Percentiles rank a stretch among this genome's conserved stretches.
phyloP scores from a whole-genome alignment of 2,888 invertebrate species.

The Diaprepes abbreviatus region DNA sequence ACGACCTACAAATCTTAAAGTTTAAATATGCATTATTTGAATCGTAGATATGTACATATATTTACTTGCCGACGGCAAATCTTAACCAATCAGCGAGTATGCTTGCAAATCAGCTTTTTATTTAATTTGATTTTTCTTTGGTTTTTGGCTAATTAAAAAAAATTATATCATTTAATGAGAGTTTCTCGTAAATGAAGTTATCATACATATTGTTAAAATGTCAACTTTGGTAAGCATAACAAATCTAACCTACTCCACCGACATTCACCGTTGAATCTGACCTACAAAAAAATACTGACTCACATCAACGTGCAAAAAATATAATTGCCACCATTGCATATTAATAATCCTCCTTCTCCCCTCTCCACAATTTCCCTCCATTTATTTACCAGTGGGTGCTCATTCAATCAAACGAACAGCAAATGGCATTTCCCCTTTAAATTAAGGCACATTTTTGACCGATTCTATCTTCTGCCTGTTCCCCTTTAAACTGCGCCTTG shows the following conservation, averaged over 20 bases:
- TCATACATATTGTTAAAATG: no score
- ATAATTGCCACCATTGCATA: slow-evolving; percentile 31
- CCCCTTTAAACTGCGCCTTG: slow-evolving; percentile 57
- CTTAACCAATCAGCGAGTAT: no score
- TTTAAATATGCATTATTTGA: no score
- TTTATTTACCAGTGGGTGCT: slow-evolving; percentile 37
- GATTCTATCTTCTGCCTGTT: slow-evolving; percentile 48
- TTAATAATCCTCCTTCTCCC: slow-evolving; percentile 27
- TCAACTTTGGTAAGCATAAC: slow-evolving; percentile 15
- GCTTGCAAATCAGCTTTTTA: no score
- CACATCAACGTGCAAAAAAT: slow-evolving; percentile 22
- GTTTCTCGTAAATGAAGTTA: no score
- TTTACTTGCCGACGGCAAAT: no score
- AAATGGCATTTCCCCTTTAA: slow-evolving; percentile 41
- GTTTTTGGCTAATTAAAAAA: no score
- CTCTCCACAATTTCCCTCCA: slow-evolving; percentile 21
- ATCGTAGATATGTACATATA: no score
- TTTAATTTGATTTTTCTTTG: no score
- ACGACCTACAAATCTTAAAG: no score
- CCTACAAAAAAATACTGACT: slow-evolving; percentile 34
- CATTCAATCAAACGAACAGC: slow-evolving; percentile 38
- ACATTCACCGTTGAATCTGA: slow-evolving; percentile 19
- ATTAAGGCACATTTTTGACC: slow-evolving; percentile 49
- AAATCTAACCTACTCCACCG: slow-evolving; percentile 27
- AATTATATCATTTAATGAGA: no score